Conservation (phyloP, 2,113 vertebrate species). For the Vanacampus margaritifer region DNA sequence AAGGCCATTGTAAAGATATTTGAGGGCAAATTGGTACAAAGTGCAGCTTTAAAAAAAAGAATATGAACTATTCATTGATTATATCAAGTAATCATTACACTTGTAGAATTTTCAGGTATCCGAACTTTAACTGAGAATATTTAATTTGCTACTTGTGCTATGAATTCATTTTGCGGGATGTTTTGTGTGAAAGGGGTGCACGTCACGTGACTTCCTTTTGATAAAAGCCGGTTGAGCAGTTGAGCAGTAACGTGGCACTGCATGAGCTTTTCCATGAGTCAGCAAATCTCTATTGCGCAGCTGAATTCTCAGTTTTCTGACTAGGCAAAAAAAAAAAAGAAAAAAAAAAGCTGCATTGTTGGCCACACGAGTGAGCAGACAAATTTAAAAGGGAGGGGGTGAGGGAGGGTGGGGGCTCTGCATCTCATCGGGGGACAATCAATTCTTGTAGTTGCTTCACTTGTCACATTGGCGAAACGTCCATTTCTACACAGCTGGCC, state of each 20-base stretch:
- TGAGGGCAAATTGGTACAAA: no score
- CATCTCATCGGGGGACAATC: background rate
- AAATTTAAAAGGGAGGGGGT: background rate
- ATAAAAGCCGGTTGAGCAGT: background rate
- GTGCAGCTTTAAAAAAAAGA: no score
- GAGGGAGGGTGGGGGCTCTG: background rate
- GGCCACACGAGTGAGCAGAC: constrained; percentile 11
- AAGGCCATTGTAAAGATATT: no score
- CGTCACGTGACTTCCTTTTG: background rate
- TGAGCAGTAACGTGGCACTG: background rate
- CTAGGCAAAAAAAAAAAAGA: constrained; percentile 10
- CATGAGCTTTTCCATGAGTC: constrained; percentile 11
- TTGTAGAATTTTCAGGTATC: no score
- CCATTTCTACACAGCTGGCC: constrained; percentile 12
- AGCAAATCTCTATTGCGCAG: constrained; percentile 14
- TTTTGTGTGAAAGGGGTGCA: background rate
- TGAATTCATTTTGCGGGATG: background rate
- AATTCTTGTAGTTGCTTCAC: background rate
- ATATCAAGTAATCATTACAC: no score
- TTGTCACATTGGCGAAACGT: background rate
- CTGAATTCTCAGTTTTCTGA: constrained; percentile 18
- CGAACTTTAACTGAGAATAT: no score
- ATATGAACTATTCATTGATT: no score
- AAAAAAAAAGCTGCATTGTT: constrained; percentile 11
- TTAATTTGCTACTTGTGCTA: background rate